phyloP scores from a whole-genome alignment of 2,797 vertebrate species.

The Oophaga sylvatica region DNA sequence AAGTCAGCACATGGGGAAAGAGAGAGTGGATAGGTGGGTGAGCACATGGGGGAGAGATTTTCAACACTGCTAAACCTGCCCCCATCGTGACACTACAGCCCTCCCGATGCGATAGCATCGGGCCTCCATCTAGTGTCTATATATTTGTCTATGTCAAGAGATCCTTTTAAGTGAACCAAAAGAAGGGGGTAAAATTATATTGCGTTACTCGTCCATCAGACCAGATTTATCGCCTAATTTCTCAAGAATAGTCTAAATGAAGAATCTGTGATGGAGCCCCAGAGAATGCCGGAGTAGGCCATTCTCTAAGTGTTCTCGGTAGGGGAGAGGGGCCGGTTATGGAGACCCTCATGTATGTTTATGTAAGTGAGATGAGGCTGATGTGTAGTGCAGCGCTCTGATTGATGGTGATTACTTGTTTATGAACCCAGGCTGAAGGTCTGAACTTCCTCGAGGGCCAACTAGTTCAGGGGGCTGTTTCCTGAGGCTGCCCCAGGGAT shows the following conservation, averaged over 20 bases:
- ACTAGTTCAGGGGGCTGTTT: slow-evolving; percentile 81
- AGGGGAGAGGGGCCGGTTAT: slow-evolving; percentile 68
- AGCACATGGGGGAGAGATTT: no score
- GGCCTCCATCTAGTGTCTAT: no score
- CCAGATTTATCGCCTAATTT: slow-evolving; percentile 82
- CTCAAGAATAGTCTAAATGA: slow-evolving; percentile 67
- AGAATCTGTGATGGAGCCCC: slow-evolving; percentile 71
- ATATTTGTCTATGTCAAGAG: neutral
- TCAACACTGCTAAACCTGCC: no score
- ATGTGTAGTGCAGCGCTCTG: slow-evolving; percentile 78
- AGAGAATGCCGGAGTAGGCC: slow-evolving; percentile 78
- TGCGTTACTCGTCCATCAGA: slow-evolving; percentile 74
- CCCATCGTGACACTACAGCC: no score
- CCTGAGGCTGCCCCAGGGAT: slow-evolving; percentile 81
- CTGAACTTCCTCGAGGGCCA: slow-evolving; percentile 85
- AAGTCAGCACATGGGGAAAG: no score
- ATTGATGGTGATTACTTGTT: slow-evolving; percentile 87
- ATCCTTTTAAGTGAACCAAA: neutral
- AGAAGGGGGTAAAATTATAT: neutral
- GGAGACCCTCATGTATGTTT: slow-evolving; percentile 45
- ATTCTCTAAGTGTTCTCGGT: slow-evolving; percentile 80
- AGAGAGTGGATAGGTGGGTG: no score
- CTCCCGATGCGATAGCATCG: no score
- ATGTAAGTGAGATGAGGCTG: slow-evolving; percentile 70
- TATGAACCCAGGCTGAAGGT: slow-evolving; percentile 87